These are phyloP conservation scores for Bubo bubo DNA, from an alignment of 2,113 vertebrate species.

Conservation along the genomic window DNA sequence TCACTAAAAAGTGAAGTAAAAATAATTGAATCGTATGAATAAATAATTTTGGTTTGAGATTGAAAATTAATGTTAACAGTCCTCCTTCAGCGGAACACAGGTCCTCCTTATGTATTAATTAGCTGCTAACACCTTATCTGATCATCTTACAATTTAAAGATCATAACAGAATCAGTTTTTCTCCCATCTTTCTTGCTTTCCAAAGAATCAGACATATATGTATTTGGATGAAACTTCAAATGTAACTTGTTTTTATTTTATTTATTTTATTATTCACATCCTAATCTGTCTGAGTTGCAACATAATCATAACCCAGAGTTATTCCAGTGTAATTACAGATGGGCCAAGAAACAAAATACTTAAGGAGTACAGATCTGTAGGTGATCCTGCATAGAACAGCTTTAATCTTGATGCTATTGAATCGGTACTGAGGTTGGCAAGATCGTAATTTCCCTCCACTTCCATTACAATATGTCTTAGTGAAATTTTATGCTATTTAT, in stretches of 20 bases:
- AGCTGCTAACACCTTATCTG: background rate
- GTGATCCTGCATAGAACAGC: background rate
- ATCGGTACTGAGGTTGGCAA: background rate
- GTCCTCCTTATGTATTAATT: background rate
- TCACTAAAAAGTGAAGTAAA: background rate
- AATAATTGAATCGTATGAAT: background rate
- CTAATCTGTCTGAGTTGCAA: background rate
- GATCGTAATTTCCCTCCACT: background rate
- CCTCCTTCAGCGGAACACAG: background rate
- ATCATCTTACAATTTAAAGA: background rate
- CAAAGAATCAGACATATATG: background rate
- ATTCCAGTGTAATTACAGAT: background rate
- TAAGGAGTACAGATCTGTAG: background rate
- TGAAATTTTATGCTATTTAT: background rate
- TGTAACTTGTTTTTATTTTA: background rate
- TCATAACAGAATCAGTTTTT: background rate
- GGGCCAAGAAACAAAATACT: background rate
- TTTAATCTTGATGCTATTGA: background rate
- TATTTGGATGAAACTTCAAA: background rate
- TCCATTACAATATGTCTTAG: background rate
- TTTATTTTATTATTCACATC: background rate
- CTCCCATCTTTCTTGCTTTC: background rate
- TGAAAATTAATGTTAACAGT: background rate
- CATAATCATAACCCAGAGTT: background rate
- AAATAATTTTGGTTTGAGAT: background rate